These are phyloP conservation scores for Philereme vetulata DNA, from an alignment of 2,888 invertebrate species.

Conservation along the genomic window DNA sequence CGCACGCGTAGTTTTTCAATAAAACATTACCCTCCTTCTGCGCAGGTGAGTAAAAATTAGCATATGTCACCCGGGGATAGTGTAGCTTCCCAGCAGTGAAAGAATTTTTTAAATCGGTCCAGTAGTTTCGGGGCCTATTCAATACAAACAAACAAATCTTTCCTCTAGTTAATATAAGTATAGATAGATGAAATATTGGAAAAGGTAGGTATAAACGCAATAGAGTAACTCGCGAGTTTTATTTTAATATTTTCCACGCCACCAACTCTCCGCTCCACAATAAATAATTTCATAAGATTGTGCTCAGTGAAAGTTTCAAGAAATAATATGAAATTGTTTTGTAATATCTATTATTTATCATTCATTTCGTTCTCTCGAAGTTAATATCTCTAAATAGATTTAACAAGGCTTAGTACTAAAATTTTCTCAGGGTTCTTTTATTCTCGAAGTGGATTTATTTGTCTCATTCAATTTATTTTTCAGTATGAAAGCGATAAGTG, in stretches of 20 bases:
- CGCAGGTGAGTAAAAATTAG: no score
- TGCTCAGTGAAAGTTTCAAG: conserved; percentile 33
- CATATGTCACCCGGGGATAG: no score
- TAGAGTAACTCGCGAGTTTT: conserved; percentile 27
- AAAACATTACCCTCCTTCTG: no score
- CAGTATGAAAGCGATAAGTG: conserved; percentile 1
- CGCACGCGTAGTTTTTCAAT: no score
- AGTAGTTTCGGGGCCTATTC: no score
- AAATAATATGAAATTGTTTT: conserved; percentile 32
- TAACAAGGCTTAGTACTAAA: conserved; percentile 18
- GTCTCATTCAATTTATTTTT: conserved; percentile 14
- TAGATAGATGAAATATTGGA: conserved; percentile 22
- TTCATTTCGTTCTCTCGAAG: conserved; percentile 18
- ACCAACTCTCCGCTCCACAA: conserved; percentile 28
- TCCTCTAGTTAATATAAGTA: no score
- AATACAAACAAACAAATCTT: no score
- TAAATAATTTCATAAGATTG: conserved; percentile 38
- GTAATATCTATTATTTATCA: conserved; percentile 22
- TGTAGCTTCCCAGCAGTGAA: no score
- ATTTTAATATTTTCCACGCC: conserved; percentile 37
- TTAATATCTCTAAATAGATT: conserved; percentile 17
- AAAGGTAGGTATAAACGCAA: conserved; percentile 21
- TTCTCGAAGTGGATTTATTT: conserved; percentile 9
- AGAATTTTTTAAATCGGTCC: no score
- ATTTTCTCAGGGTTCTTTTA: conserved; percentile 3